Evolutionary conservation across 2,113 vertebrate genomes (phyloP).

Genomic region (Strix uralensis): DNA sequence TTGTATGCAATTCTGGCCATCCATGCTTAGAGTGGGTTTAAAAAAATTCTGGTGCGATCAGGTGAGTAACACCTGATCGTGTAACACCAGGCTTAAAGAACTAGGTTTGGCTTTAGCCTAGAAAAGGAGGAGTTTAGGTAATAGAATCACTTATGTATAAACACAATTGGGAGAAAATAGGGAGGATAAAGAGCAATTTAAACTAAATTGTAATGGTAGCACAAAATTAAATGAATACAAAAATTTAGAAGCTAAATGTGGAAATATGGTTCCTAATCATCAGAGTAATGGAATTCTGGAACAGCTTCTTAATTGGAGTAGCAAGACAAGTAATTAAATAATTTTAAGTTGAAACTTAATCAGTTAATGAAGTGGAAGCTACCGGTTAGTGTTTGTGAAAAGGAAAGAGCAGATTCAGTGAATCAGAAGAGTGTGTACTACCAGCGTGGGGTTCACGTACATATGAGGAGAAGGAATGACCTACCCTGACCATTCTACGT

Average conservation of each 20-base stretch:
- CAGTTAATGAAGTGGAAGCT: not conserved
- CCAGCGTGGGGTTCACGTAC: not conserved
- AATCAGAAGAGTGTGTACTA: not conserved
- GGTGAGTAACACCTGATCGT: not conserved
- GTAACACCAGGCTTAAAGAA: not conserved
- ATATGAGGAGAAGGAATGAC: not conserved
- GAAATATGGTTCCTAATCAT: not conserved
- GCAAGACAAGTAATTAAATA: not conserved
- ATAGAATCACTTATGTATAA: not conserved
- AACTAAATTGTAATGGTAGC: not conserved
- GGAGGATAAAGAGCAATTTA: not conserved
- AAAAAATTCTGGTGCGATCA: not conserved
- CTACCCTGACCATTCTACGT: not conserved
- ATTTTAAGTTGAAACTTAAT: not conserved
- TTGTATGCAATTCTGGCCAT: not conserved
- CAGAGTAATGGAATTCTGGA: not conserved
- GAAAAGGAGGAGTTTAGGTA: not conserved
- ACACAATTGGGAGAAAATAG: not conserved
- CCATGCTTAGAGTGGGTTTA: not conserved
- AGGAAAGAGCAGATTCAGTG: not conserved
- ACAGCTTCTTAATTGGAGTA: not conserved
- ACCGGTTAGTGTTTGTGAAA: not conserved
- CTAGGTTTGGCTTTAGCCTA: not conserved
- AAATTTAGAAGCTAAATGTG: not conserved
- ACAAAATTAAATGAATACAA: not conserved